Base-by-base conservation (phyloP, 2,113 vertebrate species). In the Lutjanus erythropterus region DNA sequence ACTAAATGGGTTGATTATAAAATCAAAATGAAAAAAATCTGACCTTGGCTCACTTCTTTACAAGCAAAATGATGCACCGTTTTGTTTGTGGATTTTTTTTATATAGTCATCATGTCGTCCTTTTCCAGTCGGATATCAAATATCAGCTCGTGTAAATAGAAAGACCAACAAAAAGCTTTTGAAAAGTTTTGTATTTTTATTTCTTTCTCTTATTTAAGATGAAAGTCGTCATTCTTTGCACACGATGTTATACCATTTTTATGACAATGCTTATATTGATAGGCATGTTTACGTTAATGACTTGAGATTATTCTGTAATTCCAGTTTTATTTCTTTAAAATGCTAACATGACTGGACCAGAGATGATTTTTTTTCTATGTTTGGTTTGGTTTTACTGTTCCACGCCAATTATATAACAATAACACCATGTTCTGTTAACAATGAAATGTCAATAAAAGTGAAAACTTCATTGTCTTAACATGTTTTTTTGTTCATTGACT, bases 391-490 rank as follows among this genome's bases (percentile, higher is more conserved):
- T 93, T 83, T 66, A 82, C 69, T 91, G 92, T 93, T 88, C 58
- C 83, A 91, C 91, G 71, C 77, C 81, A 70, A 83, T 88, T 93
- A 90, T 88, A 80, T 90, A 86, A 84, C 85, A 86, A 91, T 85
- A 81, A 88, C 91, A 92, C 90, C 81, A 92, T 75, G 87, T 93
- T 92, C 88, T 94, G 91, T 94, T 94, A 83, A 86, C 88, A 85
- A 91, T 72, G 76, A 93, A 92, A 90, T 88, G 89, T 93, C 91
- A 95, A 95, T 95, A 95, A 95, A 95, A 91, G 72, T 85, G 64
- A 74, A 80, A 86, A 78, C 58, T 83, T 88, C 39, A 76, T 80
- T 27, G 27, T 75, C 58, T n/a, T 69, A 0, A 64, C 3, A 10
- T 0, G 1, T 68, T 41, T 8, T 53, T 64, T 19, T n/a, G n/a